Conservation (phyloP, 2,113 vertebrate species). For the Scortum barcoo region DNA sequence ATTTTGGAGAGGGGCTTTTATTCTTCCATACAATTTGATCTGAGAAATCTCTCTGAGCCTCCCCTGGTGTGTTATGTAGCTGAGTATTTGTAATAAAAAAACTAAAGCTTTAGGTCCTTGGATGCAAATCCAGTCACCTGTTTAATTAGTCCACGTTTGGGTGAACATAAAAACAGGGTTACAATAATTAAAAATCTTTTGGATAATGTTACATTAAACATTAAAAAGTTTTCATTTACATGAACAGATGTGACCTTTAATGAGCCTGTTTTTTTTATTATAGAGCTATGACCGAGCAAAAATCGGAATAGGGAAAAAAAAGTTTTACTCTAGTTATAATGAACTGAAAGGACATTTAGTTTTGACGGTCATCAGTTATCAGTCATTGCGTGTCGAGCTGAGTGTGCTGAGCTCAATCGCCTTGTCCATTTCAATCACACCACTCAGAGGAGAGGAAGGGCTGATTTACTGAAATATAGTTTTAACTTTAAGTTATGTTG, state of each 20-base stretch:
- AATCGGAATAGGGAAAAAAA: not conserved
- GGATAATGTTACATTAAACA: not conserved
- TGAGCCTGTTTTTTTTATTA: not conserved
- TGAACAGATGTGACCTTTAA: not conserved
- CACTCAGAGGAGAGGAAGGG: not conserved
- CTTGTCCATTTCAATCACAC: not conserved
- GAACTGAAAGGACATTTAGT: not conserved
- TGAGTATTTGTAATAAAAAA: not conserved
- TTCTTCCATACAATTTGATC: not conserved
- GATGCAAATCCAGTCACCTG: not conserved
- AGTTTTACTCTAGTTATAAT: not conserved
- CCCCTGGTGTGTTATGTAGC: not conserved
- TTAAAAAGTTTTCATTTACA: not conserved
- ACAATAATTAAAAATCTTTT: not conserved
- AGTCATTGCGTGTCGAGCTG: not conserved
- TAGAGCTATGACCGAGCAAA: not conserved
- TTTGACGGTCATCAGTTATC: not conserved
- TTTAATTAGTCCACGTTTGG: not conserved
- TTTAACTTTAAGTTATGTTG: not conserved
- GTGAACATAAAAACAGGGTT: not conserved
- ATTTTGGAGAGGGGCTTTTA: not conserved
- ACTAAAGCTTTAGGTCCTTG: not conserved
- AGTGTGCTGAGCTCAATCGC: not conserved
- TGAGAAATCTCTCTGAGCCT: not conserved
- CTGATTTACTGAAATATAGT: not conserved